A percentile compares a stretch with the other conserved stretches of the same genome.
These are phyloP conservation scores for Pristiophorus japonicus DNA, from an alignment of 2,113 vertebrate species.

Conservation along the genomic window DNA sequence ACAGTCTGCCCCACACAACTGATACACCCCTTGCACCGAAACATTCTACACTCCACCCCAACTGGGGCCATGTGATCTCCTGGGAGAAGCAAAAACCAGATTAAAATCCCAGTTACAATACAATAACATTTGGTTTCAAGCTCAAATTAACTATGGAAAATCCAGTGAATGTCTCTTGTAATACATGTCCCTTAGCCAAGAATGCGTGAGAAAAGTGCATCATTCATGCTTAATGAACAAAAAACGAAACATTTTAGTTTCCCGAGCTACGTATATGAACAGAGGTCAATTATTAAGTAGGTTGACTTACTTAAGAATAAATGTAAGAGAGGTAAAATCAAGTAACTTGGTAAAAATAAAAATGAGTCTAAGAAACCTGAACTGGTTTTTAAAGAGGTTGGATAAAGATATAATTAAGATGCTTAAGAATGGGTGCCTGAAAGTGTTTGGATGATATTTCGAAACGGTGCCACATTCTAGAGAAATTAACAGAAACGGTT, in stretches of 20 bases:
- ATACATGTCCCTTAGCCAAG: background rate
- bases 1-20: no score
- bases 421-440: background rate
- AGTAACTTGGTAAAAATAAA: background rate
- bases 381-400: background rate
- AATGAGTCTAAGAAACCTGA: background rate
- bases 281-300: background rate
- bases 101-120: no score
- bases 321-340: background rate
- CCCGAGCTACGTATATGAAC: background rate
- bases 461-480: background rate
- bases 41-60: no score
- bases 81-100: no score
- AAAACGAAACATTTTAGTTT: background rate
- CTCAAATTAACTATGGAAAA: background rate
- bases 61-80: no score
- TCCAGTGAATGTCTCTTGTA: background rate
- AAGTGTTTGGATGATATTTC: background rate
- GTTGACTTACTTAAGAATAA: background rate
- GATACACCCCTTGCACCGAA: no score
- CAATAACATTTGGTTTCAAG: background rate
- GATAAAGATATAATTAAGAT: background rate
- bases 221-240: background rate
- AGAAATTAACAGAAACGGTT: background rate
- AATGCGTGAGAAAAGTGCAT: background rate